phyloP scores from a whole-genome alignment of 2,113 vertebrate species.

The Catagonus wagneri region DNA sequence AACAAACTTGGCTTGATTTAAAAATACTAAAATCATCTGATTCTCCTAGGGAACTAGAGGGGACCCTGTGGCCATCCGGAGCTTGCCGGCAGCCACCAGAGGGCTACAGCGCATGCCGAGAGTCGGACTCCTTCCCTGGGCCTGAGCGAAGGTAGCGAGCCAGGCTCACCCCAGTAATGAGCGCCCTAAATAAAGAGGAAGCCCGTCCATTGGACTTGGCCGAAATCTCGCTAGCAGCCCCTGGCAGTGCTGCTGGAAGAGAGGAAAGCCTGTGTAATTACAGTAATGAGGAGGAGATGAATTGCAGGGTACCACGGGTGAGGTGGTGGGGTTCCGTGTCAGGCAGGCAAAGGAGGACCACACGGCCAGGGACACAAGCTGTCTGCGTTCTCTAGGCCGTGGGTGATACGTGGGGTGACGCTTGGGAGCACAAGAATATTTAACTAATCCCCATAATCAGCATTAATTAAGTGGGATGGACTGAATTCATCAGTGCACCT shows the following conservation, averaged over 20 bases:
- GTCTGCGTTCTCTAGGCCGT: fast-evolving
- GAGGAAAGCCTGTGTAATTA: not conserved
- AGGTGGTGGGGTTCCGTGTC: not conserved
- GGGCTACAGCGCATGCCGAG: not conserved
- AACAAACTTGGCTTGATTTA: not conserved
- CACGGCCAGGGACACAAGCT: not conserved
- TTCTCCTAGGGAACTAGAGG: not conserved
- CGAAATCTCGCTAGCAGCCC: not conserved
- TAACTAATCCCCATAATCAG: not conserved
- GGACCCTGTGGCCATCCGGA: fast-evolving
- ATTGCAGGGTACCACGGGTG: not conserved
- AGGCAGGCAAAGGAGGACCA: not conserved
- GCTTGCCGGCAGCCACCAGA: not conserved
- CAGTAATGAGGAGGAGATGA: not conserved
- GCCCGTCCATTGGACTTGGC: not conserved
- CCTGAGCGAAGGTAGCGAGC: not conserved
- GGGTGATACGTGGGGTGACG: not conserved
- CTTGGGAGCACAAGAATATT: not conserved
- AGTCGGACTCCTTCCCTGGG: not conserved
- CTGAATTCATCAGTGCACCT: not conserved
- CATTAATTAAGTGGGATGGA: not conserved
- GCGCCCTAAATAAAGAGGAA: not conserved
- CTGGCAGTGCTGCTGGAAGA: not conserved
- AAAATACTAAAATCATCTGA: not conserved
- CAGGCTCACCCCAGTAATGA: not conserved